Base-by-base conservation (phyloP, 2,797 vertebrate genomes). In the Eremophila alpestris region DNA sequence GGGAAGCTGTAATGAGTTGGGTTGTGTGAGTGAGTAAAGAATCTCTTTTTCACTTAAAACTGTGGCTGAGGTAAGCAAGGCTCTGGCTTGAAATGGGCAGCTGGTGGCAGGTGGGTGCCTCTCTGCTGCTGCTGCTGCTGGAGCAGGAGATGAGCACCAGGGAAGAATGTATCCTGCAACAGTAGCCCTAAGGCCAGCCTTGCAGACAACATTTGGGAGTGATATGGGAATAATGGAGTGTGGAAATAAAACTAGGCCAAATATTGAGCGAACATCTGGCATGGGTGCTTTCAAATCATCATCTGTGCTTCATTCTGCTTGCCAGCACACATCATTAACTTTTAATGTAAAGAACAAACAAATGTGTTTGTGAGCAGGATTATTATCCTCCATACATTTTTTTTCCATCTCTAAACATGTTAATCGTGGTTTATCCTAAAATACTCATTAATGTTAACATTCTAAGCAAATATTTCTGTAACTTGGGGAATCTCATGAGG, bases 301-400 rank as follows among this genome's bases (percentile, higher is more conserved):
- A 65, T 90, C 85, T 95, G 93, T 83, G 52, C 73, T 91, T 90
- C 83, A 59, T 95, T 93, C 86, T 94, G 65, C 83, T 73, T 88
- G 69, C 73, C 94, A 95, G 63, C 48, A 67, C 76, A 95, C 83
- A 79, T 91, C 83, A 83, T 95, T 95, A 95, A 91, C 83, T 94
- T 95, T 95, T 90, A 93, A 95, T 94, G 63, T 52, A 88, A 88
- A 93, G 83, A 91, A 65, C 45, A 94, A 96, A 94, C 87, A 96
- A 96, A 93, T 68, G 76, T 91, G 79, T 94, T 95, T 94, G 83
- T 94, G 74, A 90, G 93, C 59, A 70, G 77, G 71, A 63, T 76
- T 77, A 88, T 91, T 96, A 75, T 90, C 40, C 40, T 55, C 76
- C 30, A 27, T 71, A 51, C 16, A 7, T 43, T 76, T 87, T 87